Conservation (phyloP, 1,140 invertebrate genomes). For the Vanessa atalanta region DNA sequence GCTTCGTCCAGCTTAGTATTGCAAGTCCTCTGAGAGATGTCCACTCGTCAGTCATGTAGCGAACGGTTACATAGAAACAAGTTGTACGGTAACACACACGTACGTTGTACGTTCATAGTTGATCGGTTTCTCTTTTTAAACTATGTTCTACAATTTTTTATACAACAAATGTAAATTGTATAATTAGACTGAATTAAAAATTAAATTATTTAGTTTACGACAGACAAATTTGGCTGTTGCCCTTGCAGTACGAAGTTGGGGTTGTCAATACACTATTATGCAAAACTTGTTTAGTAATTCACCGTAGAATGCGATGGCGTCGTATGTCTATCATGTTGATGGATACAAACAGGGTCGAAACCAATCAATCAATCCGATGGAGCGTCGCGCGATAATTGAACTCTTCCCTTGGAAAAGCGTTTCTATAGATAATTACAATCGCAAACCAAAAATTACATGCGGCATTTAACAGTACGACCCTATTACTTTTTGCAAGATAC, state of each 20-base stretch:
- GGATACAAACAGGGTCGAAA: conserved; percentile 64
- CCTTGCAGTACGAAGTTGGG: not conserved
- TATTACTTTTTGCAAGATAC: conserved; percentile 67
- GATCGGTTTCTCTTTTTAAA: not conserved
- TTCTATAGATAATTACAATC: conserved; percentile 77
- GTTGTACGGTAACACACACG: not conserved
- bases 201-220: not conserved
- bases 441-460: conserved; percentile 77
- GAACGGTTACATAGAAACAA: not conserved
- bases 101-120: not conserved
- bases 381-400: conserved; percentile 75
- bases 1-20: conserved; percentile 62
- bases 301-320: conserved; percentile 52
- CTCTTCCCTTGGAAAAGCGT: conserved; percentile 68
- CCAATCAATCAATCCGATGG: conserved; percentile 73
- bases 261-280: conserved; percentile 28
- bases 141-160: not conserved
- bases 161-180: not conserved
- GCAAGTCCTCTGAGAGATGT: conserved; percentile 60
- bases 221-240: not conserved
- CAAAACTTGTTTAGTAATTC: conserved; percentile 50
- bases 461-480: conserved; percentile 69
- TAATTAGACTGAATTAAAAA: no score
- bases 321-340: conserved; percentile 67
- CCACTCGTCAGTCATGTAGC: conserved; percentile 42